A percentile compares a stretch with the other conserved stretches of the same genome.
These are phyloP conservation scores for Sphenopsis melanotis DNA, from an alignment of 2,797 vertebrate species.

Conservation along the genomic window DNA sequence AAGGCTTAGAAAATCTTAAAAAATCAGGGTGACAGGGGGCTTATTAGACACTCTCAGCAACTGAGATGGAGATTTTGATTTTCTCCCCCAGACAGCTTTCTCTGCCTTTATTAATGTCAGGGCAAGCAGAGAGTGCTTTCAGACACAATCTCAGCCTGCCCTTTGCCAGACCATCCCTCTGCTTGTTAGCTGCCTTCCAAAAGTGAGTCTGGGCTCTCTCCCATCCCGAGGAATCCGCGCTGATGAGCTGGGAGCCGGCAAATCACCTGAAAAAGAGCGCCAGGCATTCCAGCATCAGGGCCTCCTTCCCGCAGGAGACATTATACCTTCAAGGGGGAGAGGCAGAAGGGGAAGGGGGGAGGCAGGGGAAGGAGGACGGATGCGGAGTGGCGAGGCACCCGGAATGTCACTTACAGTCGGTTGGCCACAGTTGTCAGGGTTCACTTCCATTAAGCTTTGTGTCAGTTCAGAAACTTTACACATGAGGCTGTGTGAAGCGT, in stretches of 20 bases:
- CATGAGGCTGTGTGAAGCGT: conserved; percentile 76
- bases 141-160: background rate
- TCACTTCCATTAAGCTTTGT: conserved; percentile 83
- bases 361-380: conserved; percentile 2
- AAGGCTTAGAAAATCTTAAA: no score
- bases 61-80: background rate
- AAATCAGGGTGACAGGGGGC: no score
- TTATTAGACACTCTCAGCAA: background rate
- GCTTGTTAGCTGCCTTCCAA: background rate
- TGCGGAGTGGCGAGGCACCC: conserved; percentile 63
- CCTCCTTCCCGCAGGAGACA: conserved; percentile 75
- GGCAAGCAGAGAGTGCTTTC: background rate
- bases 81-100: background rate
- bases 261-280: conserved; percentile 52
- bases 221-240: background rate
- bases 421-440: conserved; percentile 75
- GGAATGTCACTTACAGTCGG: conserved; percentile 76
- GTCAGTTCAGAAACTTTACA: conserved; percentile 79
- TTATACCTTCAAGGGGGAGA: conserved; percentile 69
- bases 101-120: background rate
- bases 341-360: background rate
- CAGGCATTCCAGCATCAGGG: conserved; percentile 51
- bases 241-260: background rate
- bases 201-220: rapidly evolving
- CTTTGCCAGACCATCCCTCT: background rate